Evolutionary conservation across 1,140 invertebrate genomes (phyloP).

Genomic region (Drosophila guanche): DNA sequence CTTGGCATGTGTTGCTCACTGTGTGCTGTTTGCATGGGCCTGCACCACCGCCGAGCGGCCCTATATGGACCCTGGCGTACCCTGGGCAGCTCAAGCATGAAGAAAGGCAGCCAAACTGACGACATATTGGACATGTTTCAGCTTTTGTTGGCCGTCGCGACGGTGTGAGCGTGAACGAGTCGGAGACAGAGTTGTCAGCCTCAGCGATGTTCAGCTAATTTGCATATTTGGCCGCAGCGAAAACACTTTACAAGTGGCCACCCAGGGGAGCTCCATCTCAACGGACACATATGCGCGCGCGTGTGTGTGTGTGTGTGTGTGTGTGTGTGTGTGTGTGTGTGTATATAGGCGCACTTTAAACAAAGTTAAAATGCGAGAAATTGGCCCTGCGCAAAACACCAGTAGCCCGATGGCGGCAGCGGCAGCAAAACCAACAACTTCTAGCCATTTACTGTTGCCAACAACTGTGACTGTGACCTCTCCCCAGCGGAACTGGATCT

Average conservation of each 20-base stretch:
- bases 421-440: constrained; percentile 33
- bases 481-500: constrained; percentile 48
- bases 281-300: not conserved
- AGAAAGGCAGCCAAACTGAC: constrained; percentile 61
- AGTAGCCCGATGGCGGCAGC: constrained; percentile 52
- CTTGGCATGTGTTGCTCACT: constrained; percentile 42
- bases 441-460: constrained; percentile 78
- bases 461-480: constrained; percentile 40
- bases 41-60: not conserved
- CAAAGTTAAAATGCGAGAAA: constrained; percentile 79
- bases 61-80: not conserved
- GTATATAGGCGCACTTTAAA: constrained; percentile 71
- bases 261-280: constrained; percentile 43
- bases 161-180: constrained; percentile 3
- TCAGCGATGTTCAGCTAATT: constrained; percentile 75
- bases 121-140: constrained; percentile 81
- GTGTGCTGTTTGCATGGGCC: constrained; percentile 60
- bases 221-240: constrained; percentile 79
- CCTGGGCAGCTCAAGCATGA: constrained; percentile 60
- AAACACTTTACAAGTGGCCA: constrained; percentile 80
- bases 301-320: constrained; percentile 4
- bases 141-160: constrained; percentile 66
- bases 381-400: constrained; percentile 69
- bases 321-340: constrained; percentile 22
- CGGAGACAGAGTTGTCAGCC: constrained; percentile 67